Base-by-base conservation (phyloP, 2,797 vertebrate species). In the Aselliscus stoliczkanus region DNA sequence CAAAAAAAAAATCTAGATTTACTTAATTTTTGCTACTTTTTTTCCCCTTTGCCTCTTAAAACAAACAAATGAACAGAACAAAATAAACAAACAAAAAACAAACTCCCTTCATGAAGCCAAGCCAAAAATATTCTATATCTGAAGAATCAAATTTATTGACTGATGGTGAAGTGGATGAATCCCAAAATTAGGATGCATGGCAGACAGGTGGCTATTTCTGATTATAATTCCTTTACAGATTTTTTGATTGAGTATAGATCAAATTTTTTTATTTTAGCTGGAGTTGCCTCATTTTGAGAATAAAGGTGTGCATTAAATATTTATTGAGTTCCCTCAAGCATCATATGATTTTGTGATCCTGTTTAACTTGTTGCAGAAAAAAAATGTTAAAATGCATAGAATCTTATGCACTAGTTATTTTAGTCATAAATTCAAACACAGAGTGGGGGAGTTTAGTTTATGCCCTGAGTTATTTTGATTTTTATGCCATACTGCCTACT, bases 271-370 rank as follows among this genome's bases (percentile, higher is more conserved):
- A 67, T 62, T 39, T 79, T 14, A 76, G 25, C 3, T 70, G 5
- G 10, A 86, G 13, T 93, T 86, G 83, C 5, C 42, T 77, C 29
- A 69, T 77, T 34, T 90, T 13, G 37, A 69, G 11, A 58, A 93
- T 50, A 47, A 88, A 75, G 39, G 4, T 27, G 88, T 73, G 15
- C 76, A 95, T 97, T 92, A 87, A 62, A 58, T 95, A 86, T 72
- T 65, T 73, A 72, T 6, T 58, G 44, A 54, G 31, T 73, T 39
- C 27, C 31, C 18, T 37, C 69, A 13, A 62, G 27, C 15, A 75
- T 29, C 31, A 50, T 77, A 23, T 73, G n/a, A 81, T 34, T 95
- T 93, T 81, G 17, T 92, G 37, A 67, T 54, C 37, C 18, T 21
- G 17, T 77, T 15, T 62, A 80, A 88, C 58, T 86, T 58, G 27